These are phyloP conservation scores for Charina bottae DNA, from an alignment of 2,113 vertebrate genomes.

Conservation along the genomic window DNA sequence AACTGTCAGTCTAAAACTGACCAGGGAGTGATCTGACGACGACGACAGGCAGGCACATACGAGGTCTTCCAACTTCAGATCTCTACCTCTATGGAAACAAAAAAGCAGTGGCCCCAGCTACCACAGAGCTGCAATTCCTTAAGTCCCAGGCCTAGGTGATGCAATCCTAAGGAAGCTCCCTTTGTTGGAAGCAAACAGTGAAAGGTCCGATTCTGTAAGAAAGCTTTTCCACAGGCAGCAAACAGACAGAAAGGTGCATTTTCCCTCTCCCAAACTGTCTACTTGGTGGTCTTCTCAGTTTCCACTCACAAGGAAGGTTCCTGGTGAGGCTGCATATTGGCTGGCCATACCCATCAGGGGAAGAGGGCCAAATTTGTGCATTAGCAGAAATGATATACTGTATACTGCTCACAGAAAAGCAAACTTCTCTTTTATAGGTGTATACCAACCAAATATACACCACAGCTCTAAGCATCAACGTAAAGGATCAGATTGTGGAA, in stretches of 20 bases:
- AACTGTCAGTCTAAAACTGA: background rate
- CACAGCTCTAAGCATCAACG: background rate
- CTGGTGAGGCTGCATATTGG: background rate
- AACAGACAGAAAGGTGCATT: background rate
- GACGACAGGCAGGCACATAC: background rate
- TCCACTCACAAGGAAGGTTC: background rate
- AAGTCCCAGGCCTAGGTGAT: background rate
- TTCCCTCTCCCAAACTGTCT: background rate
- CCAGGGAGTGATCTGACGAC: background rate
- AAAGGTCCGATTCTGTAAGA: background rate
- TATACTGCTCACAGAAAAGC: background rate
- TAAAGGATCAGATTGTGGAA: background rate
- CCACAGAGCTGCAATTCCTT: background rate
- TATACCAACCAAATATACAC: background rate
- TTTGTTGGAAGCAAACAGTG: background rate
- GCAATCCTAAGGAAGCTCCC: background rate
- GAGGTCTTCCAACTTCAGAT: background rate
- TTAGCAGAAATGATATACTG: background rate
- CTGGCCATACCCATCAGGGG: background rate
- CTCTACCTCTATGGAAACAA: background rate
- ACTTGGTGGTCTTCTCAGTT: background rate
- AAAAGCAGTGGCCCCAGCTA: background rate
- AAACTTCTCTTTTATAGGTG: background rate
- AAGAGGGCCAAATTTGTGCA: background rate
- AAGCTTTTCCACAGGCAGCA: background rate